Evolutionary conservation across 2,113 vertebrate species (phyloP).

Genomic region (Scortum barcoo): DNA sequence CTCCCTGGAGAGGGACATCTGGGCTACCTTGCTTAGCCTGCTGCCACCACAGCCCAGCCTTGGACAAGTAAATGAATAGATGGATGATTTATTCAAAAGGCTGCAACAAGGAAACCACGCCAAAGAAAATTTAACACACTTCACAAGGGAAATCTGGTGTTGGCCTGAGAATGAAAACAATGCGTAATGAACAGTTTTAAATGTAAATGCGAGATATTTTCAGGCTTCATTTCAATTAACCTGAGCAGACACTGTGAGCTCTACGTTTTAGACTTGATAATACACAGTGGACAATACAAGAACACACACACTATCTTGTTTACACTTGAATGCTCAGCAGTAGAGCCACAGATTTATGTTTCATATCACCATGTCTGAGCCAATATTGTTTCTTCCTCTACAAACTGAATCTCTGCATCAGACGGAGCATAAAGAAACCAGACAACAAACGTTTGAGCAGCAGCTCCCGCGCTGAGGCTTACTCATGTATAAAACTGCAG

Average conservation of each 20-base stretch:
- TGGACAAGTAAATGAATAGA: background rate
- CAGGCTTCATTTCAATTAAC: slow-evolving; percentile 1
- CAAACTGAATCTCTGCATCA: slow-evolving; percentile 33
- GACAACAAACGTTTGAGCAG: slow-evolving; percentile 29
- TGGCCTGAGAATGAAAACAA: slow-evolving; percentile 15
- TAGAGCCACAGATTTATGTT: slow-evolving; percentile 24
- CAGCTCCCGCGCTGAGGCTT: background rate
- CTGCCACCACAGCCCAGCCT: no score
- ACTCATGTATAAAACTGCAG: background rate
- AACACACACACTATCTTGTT: background rate
- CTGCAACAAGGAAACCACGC: background rate
- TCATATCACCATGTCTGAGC: slow-evolving; percentile 11
- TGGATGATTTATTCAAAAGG: slow-evolving; percentile 2
- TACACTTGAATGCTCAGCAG: background rate
- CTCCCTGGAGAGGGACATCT: no score
- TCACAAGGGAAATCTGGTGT: background rate
- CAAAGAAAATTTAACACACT: background rate
- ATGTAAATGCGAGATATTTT: no score
- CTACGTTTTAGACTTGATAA: background rate
- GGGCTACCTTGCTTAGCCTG: no score
- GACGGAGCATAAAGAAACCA: slow-evolving; percentile 17
- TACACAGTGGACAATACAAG: background rate
- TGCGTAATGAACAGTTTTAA: background rate
- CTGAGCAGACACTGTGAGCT: background rate
- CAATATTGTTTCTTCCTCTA: slow-evolving; percentile 16